Base-by-base conservation (phyloP, 2,888 invertebrate genomes). In the Ochropleura plecta region DNA sequence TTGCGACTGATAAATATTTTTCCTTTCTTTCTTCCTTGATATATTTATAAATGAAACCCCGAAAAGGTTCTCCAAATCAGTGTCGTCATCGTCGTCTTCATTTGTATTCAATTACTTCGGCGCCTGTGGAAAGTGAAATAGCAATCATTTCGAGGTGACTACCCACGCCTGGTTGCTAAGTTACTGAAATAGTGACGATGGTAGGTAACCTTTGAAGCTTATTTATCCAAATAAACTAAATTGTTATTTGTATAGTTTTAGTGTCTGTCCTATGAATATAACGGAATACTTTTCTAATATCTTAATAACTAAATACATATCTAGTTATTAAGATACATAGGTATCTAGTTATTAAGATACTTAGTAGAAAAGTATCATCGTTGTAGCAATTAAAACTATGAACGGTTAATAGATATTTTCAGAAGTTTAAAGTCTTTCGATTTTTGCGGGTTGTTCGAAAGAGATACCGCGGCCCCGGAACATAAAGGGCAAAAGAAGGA, bases 81-180 rank as follows among this genome's bases (percentile, higher is more conserved):
- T 2, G 14, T 5, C 40, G 44, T 44, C 63, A 51, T 49, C 0
- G 30, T 51, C 5, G 30, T 51, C 5, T 46, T 20, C 30, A 20
- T 59, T 46, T 46, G n/a, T 46, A 40, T n/a, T 51, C 40, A 51
- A 75, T 75, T 66, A 76, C 44, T 20, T 16, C 10, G 57, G 60
- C 9, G 78, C 78, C 80, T 80, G 65, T 51, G 49, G 8, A 42
- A 60, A 80, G 46, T 12, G 3, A 49, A 73, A 20, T 46, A 80
- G 80, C 80, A 80, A 78, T 79, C 7, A 60, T 18, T 73, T 62
- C n/a, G 12, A 30, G 16, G 48, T 18, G 6, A 49, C 63, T 14
- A 16, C 78, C 65, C 30, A 73, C 49, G 51, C 20, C 0, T 66
- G 0, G 44, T 79, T 79, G 80, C 80, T 66, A 79, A 49, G 42